A percentile compares a stretch with the other conserved stretches of the same genome.
Conservation (phyloP, 2,113 vertebrate genomes). For the Cyphomyrus discorhynchus region DNA sequence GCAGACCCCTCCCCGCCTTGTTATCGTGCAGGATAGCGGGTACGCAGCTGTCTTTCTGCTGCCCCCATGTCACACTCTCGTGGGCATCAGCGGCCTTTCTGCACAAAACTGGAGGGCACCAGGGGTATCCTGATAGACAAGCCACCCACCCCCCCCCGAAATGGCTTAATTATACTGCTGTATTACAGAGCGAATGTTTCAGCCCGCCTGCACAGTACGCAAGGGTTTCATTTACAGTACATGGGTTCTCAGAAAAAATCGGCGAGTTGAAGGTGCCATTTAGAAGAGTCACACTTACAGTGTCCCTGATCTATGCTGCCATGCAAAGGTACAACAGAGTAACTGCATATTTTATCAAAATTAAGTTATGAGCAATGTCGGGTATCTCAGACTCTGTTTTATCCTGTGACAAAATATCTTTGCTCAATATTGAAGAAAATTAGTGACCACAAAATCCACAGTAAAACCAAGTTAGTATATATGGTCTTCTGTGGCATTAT, state of each 20-base stretch:
- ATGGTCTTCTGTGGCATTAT: neutral
- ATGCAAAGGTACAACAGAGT: neutral
- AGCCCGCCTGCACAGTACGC: neutral
- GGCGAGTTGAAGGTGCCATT: neutral
- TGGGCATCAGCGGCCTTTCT: neutral
- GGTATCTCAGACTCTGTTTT: neutral
- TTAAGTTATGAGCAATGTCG: neutral
- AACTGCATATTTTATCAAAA: neutral
- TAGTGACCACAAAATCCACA: neutral
- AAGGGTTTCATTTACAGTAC: neutral
- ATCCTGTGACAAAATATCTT: neutral
- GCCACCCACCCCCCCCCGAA: neutral
- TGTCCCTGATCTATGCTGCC: neutral
- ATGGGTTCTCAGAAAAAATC: neutral
- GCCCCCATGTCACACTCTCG: neutral
- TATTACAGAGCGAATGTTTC: neutral
- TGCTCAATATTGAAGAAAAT: neutral
- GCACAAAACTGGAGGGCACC: neutral
- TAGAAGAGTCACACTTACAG: neutral
- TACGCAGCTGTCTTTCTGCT: neutral
- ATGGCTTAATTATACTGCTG: neutral
- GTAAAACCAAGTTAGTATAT: neutral
- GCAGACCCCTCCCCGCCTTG: neutral
- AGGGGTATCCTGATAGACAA: neutral
- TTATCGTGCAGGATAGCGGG: neutral